Percentiles rank a stretch among this genome's conserved stretches.
phyloP scores from a whole-genome alignment of 2,888 invertebrate species.

The Argyra leucocephala region DNA sequence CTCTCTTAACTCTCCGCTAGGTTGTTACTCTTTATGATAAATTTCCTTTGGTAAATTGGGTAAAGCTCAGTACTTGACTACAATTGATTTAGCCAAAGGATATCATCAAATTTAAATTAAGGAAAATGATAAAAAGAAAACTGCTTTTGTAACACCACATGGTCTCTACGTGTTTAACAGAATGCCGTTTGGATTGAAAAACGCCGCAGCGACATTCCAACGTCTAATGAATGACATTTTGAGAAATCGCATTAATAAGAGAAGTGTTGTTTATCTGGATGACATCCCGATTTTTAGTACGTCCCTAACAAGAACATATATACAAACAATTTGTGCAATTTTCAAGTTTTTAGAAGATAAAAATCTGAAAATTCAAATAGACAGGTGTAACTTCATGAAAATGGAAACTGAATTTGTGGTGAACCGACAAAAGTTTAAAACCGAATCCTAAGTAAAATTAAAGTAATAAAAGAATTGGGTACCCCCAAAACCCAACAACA shows the following conservation, averaged over 20 bases:
- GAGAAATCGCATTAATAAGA: conserved; percentile 18
- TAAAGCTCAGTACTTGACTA: conserved; percentile 15
- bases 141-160: conserved; percentile 20
- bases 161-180: conserved; percentile 20
- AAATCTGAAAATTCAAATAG: conserved; percentile 18
- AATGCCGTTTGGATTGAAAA: conserved; percentile 20
- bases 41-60: conserved; percentile 15
- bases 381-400: conserved; percentile 17
- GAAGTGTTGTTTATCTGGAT: conserved; percentile 21
- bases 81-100: conserved; percentile 16
- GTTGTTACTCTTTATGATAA: conserved; percentile 19
- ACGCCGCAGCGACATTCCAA: conserved; percentile 18
- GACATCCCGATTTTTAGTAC: conserved; percentile 20
- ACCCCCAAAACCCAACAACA: conserved; percentile 20
- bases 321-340: conserved; percentile 9
- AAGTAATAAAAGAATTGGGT: conserved; percentile 10
- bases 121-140: conserved; percentile 20
- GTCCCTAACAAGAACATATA: conserved; percentile 16
- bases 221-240: conserved; percentile 18
- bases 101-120: conserved; percentile 15
- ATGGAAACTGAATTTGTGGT: conserved; percentile 16
- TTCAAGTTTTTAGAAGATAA: conserved; percentile 16
- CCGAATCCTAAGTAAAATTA: conserved; percentile 17
- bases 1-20: too few relatives aligned
- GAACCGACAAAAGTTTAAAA: conserved; percentile 16